phyloP scores from a whole-genome alignment of 2,888 invertebrate genomes.

The Hipparchia semele region DNA sequence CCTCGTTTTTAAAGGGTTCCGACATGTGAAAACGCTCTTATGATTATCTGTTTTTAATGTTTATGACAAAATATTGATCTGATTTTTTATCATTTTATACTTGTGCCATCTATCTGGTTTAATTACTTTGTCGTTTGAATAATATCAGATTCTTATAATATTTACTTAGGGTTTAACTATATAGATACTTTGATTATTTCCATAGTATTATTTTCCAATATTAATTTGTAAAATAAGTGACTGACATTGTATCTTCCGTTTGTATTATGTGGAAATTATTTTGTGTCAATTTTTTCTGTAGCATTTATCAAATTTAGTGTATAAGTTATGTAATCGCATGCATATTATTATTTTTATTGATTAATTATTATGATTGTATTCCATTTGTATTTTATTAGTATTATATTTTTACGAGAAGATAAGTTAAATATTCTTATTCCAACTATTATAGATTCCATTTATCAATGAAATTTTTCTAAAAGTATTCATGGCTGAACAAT shows the following conservation, averaged over 20 bases:
- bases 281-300: slow-evolving; percentile 3
- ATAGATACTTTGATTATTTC: slow-evolving; percentile 16
- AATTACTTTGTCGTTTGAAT: not conserved
- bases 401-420: not conserved
- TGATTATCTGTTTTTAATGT: not conserved
- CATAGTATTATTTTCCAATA: slow-evolving; percentile 32
- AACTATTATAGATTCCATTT: not conserved
- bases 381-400: slow-evolving; percentile 1
- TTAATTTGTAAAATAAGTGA: slow-evolving; percentile 25
- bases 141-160: not conserved
- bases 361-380: slow-evolving; percentile 21
- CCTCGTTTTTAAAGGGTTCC: not conserved
- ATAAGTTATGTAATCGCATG: slow-evolving; percentile 20
- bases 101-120: slow-evolving; percentile 29
- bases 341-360: slow-evolving; percentile 6
- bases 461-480: not conserved
- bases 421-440: not conserved
- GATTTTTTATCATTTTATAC: slow-evolving; percentile 21
- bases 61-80: slow-evolving; percentile 24
- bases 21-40: not conserved
- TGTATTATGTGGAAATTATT: slow-evolving; percentile 22
- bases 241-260: slow-evolving; percentile 35
- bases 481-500: not conserved
- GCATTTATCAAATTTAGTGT: slow-evolving; percentile 2
- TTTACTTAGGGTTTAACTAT: slow-evolving; percentile 5